Base-by-base conservation (phyloP, 2,113 vertebrate species). In the Poeciliopsis prolifica region DNA sequence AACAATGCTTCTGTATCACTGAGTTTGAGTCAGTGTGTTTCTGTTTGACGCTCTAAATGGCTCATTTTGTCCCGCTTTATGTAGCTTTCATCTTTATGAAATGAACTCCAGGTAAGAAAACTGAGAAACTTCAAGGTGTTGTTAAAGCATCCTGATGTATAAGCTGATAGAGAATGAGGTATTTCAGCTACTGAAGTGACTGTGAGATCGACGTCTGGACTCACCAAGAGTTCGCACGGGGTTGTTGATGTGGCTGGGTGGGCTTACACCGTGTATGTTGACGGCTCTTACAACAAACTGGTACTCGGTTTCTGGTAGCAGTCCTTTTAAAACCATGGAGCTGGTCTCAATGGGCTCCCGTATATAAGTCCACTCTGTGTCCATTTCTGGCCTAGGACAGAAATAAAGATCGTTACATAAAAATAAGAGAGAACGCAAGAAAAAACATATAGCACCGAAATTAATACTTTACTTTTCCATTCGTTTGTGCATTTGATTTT, bases 261-360 rank as follows among this genome's bases (percentile, higher is more conserved):
- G 88, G 68, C 98, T 97, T 35, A 91, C 82, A 64, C 97, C 98
- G 0, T 96, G 94, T 26, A 86, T 44, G 76, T 97, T 99, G 42
- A 94, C 89, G 0, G 97, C 95, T 88, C 95, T 93, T 63, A 98
- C 85, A 0, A 96, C 93, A 91, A 99, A 99, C 93, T 96, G 97
- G 81, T 99, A 98, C 77, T 94, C 93, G 0, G 96, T 96, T 62
- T 97, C 95, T 2, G 97, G 95, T 40, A 95, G 78, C 10, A 99
- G 90, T 31, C 96, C 97, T 87, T 96, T 98, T 77, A 99, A 92
- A 72, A 99, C 96, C 96, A 98, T 96, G 66, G 97, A 98, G 75
- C 95, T 96, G 35, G 97, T 94, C 87, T 95, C 94, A 78, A 98
- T 95, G 64, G 92, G 94, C 75, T 99, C 97, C 63, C 94, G 95